phyloP scores from a whole-genome alignment of 53 echinoderm and acorn worm genomes.

The Henricia sp. region DNA sequence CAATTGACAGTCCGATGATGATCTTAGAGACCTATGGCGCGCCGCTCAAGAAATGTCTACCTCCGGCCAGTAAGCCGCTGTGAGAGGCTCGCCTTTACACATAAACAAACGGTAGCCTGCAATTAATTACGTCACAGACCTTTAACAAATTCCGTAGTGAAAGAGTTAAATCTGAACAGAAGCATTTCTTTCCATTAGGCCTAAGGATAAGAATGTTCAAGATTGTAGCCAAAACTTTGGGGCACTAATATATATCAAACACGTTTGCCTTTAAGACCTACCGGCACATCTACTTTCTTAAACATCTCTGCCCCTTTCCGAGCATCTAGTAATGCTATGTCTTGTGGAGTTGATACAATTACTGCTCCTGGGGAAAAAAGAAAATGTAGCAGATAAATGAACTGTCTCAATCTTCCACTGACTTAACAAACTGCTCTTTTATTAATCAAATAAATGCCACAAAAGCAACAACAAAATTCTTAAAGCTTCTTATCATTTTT shows the following conservation, averaged over 20 bases:
- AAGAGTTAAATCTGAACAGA: too few species aligned
- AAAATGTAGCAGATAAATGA: neutral
- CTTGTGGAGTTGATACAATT: conserved; percentile 96
- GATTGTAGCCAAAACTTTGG: neutral
- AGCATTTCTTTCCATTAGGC: too few species aligned
- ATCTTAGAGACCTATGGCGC: too few species aligned
- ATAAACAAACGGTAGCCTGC: neutral
- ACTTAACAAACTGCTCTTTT: too few species aligned
- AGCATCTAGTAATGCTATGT: conserved; percentile 95
- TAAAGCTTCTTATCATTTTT: too few species aligned
- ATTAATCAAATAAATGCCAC: too few species aligned
- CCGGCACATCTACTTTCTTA: conserved; percentile 89
- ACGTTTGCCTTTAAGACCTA: conserved; percentile 47
- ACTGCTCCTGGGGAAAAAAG: conserved; percentile 75
- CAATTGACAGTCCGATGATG: too few species aligned
- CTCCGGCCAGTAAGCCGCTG: neutral
- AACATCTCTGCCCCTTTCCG: conserved; percentile 96
- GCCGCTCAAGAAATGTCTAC: too few species aligned
- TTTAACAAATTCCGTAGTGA: too few species aligned
- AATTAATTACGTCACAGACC: too few species aligned
- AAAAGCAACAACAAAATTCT: too few species aligned
- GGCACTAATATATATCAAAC: neutral
- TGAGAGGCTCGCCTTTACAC: neutral
- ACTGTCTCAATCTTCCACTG: too few species aligned
- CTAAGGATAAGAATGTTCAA: neutral